These are phyloP conservation scores for Agriopis leucophaearia DNA, from an alignment of 2,888 invertebrate species.

Conservation along the genomic window DNA sequence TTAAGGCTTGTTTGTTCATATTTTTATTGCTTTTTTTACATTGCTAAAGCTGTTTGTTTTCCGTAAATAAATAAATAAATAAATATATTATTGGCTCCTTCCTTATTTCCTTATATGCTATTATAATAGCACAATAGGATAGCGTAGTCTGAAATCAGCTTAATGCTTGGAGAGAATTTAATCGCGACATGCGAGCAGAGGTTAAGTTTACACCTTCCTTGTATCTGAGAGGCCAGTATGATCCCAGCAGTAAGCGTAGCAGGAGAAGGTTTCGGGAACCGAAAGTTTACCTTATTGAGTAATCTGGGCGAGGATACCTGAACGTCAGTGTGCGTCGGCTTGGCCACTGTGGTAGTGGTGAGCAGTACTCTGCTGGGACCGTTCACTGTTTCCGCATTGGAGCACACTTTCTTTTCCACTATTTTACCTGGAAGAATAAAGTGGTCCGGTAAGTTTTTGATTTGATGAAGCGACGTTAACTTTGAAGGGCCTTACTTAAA, in stretches of 20 bases:
- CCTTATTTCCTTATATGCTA: too few relatives aligned
- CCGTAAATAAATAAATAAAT: too few relatives aligned
- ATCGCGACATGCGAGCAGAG: neutral
- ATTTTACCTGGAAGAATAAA: conserved; percentile 85
- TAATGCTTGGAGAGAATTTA: neutral
- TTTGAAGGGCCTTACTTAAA: too few relatives aligned
- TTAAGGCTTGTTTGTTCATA: too few relatives aligned
- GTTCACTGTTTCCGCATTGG: conserved; percentile 77
- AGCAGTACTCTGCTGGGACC: conserved; percentile 78
- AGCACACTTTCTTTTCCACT: conserved; percentile 88
- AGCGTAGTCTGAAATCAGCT: too few relatives aligned
- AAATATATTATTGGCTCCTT: too few relatives aligned
- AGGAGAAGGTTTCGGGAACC: conserved; percentile 66
- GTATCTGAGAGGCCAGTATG: conserved; percentile 42
- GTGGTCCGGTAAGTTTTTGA: neutral
- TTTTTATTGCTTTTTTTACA: too few relatives aligned
- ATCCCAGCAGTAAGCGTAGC: conserved; percentile 67
- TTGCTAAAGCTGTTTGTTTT: too few relatives aligned
- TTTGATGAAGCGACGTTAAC: too few relatives aligned
- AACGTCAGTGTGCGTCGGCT: conserved; percentile 80
- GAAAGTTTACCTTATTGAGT: conserved; percentile 85
- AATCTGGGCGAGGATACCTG: conserved; percentile 85
- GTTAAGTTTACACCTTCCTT: conserved; percentile 25
- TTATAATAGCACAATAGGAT: too few relatives aligned
- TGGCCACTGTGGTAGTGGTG: conserved; percentile 64